These are phyloP conservation scores for Chondrosia reniformis DNA, from an alignment of 37 sponge, comb jelly and placozoan genomes.

Conservation along the genomic window DNA sequence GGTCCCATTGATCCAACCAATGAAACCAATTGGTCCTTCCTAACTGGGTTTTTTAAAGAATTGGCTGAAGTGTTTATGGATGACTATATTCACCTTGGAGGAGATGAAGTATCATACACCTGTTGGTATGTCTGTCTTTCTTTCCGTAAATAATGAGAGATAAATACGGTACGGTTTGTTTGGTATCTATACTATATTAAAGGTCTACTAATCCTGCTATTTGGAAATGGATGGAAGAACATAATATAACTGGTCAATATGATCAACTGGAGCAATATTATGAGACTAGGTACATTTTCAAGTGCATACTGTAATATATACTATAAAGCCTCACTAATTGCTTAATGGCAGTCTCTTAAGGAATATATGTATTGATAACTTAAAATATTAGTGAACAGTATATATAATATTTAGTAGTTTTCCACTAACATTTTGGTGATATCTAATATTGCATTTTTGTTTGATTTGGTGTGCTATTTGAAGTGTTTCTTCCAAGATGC, in stretches of 20 bases:
- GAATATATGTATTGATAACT: too few relatives aligned
- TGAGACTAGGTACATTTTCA: slow-evolving; percentile 52
- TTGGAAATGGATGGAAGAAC: slow-evolving; percentile 64
- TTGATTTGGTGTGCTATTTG: too few relatives aligned
- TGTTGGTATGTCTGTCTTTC: slow-evolving; percentile 49
- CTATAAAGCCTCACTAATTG: too few relatives aligned
- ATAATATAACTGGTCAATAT: slow-evolving; percentile 64
- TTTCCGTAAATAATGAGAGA: too few relatives aligned
- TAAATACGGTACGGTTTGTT: too few relatives aligned
- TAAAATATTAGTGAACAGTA: too few relatives aligned
- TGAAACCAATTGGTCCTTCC: slow-evolving; percentile 69
- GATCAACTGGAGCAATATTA: slow-evolving; percentile 84
- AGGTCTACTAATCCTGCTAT: slow-evolving; percentile 79
- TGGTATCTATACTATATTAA: neutral
- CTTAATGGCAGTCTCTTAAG: too few relatives aligned
- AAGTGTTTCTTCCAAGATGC: too few relatives aligned
- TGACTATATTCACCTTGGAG: slow-evolving; percentile 87
- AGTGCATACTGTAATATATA: too few relatives aligned
- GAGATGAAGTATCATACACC: slow-evolving; percentile 85
- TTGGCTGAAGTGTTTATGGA: slow-evolving; percentile 68
- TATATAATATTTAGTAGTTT: too few relatives aligned
- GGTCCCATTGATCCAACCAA: slow-evolving; percentile 88
- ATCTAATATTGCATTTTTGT: too few relatives aligned
- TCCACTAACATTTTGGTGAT: too few relatives aligned
- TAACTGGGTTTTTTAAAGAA: slow-evolving; percentile 70